phyloP scores from a whole-genome alignment of 2,797 vertebrate genomes.

The Schizopygopsis pylzovi region DNA sequence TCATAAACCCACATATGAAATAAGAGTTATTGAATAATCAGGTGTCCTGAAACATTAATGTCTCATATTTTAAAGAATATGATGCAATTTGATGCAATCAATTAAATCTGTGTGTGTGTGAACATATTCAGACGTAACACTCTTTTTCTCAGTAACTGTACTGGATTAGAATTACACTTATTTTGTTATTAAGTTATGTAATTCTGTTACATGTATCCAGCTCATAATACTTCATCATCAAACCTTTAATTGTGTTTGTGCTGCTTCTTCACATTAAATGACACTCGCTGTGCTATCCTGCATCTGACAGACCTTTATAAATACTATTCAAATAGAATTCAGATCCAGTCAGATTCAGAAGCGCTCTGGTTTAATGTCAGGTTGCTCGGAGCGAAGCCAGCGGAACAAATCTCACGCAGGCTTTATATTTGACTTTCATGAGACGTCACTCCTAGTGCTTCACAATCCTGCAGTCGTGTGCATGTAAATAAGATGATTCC shows the following conservation, averaged over 20 bases:
- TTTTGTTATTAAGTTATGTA: neutral
- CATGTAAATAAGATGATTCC: conserved; percentile 68
- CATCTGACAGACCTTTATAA: neutral
- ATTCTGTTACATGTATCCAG: neutral
- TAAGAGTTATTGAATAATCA: no score
- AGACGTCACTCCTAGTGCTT: conserved; percentile 63
- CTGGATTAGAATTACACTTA: no score
- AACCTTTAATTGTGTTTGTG: neutral
- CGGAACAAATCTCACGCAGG: conserved; percentile 62
- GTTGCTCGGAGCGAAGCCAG: conserved; percentile 45
- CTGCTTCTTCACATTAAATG: neutral
- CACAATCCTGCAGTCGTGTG: conserved; percentile 25
- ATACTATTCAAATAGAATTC: neutral
- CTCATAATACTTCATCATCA: neutral
- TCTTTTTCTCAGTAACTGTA: no score
- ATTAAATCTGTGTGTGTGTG: no score
- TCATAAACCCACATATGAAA: no score
- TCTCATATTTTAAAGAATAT: no score
- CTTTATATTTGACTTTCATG: conserved; percentile 73
- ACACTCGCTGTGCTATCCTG: neutral
- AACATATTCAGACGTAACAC: no score
- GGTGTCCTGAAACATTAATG: no score
- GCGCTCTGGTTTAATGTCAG: neutral
- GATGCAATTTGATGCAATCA: no score
- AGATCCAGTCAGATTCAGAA: neutral